Conservation (phyloP, 2,888 invertebrate genomes). For the Drosophila tripunctata region DNA sequence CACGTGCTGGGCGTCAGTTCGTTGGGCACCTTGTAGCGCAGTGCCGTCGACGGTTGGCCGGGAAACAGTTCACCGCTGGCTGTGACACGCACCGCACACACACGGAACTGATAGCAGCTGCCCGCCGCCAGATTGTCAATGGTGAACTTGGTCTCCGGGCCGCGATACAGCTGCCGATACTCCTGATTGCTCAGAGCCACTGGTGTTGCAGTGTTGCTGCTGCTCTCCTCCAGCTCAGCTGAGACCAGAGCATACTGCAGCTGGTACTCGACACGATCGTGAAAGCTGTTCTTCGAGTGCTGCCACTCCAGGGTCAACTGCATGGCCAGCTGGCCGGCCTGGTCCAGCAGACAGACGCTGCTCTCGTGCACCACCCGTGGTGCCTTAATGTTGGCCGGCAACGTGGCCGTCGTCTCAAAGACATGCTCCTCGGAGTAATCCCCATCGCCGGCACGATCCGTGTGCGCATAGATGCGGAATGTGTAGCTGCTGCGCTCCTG, state of each 20-base stretch:
- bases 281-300: slow-evolving; percentile 86
- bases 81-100: slow-evolving; percentile 90
- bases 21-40: slow-evolving; percentile 84
- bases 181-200: slow-evolving; percentile 60
- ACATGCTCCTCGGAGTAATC: slow-evolving; percentile 89
- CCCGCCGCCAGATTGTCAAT: slow-evolving; percentile 90
- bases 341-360: slow-evolving; percentile 79
- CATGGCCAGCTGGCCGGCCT: slow-evolving; percentile 84
- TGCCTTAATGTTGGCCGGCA: slow-evolving; percentile 91
- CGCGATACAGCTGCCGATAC: slow-evolving; percentile 87
- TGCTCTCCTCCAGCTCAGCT: slow-evolving; percentile 44
- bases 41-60: slow-evolving; percentile 89
- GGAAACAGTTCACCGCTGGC: slow-evolving; percentile 85
- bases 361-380: slow-evolving; percentile 86
- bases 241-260: slow-evolving; percentile 88
- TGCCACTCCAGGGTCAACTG: slow-evolving; percentile 88
- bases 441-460: slow-evolving; percentile 92
- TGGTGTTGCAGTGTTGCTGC: slow-evolving; percentile 31
- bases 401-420: slow-evolving; percentile 91
- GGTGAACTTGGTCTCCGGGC: slow-evolving; percentile 87
- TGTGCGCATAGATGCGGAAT: slow-evolving; percentile 94
- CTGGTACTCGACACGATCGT: slow-evolving; percentile 90
- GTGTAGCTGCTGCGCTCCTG: slow-evolving; percentile 92
- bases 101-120: slow-evolving; percentile 90
- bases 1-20: slow-evolving; percentile 74